These are phyloP conservation scores for Drosophila nasuta DNA, from an alignment of 1,140 invertebrate genomes.

Conservation along the genomic window DNA sequence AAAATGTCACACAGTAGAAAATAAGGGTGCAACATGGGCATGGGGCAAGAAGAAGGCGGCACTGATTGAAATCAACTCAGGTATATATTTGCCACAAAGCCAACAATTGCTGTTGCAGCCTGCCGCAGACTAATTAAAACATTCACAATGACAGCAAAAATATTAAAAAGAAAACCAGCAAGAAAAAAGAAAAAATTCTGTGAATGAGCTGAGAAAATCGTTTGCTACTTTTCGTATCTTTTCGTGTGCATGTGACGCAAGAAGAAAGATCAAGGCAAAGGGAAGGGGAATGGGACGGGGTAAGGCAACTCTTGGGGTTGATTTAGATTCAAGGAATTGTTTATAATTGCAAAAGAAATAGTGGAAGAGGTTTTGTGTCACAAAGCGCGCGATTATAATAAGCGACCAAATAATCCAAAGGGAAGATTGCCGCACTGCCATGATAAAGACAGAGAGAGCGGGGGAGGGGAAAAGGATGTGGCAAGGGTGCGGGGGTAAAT, in stretches of 20 bases:
- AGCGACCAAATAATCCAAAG: slow-evolving; percentile 30
- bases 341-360: slow-evolving; percentile 48
- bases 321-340: slow-evolving; percentile 52
- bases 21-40: not conserved
- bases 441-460: no score
- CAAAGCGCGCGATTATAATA: slow-evolving; percentile 60
- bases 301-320: slow-evolving; percentile 2
- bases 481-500: not conserved
- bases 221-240: slow-evolving; percentile 27
- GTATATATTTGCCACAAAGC: slow-evolving; percentile 54
- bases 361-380: slow-evolving; percentile 30
- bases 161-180: slow-evolving; percentile 58
- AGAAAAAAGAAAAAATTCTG: slow-evolving; percentile 25
- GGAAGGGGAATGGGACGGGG: not conserved
- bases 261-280: not conserved
- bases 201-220: slow-evolving; percentile 36
- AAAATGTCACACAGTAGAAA: not conserved
- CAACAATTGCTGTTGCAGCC: slow-evolving; percentile 16
- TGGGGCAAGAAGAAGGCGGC: not conserved
- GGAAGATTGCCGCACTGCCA: slow-evolving; percentile 2
- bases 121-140: slow-evolving; percentile 76
- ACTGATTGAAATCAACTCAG: slow-evolving; percentile 63
- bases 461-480: not conserved
- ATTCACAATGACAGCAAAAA: slow-evolving; percentile 66
- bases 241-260: slow-evolving; percentile 29